Evolutionary conservation across 2,888 invertebrate genomes (phyloP).

Genomic region (Synanthedon tipuliformis): DNA sequence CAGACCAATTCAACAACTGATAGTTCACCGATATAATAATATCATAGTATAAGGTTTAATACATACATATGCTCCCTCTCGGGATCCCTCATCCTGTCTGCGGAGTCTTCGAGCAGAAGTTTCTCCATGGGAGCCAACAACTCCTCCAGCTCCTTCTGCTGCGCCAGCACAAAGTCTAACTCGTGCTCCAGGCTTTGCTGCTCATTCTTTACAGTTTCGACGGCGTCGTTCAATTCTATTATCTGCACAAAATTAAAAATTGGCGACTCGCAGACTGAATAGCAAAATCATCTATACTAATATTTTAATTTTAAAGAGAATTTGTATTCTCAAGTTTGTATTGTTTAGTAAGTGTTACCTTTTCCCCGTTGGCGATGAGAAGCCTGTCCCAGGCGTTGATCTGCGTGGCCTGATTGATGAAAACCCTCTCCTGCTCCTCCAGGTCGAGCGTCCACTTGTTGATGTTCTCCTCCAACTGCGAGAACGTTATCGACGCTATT

Average conservation of each 20-base stretch:
- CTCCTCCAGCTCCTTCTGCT: conserved; percentile 93
- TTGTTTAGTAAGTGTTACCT: conserved; percentile 69
- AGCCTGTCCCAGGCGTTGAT: conserved; percentile 96
- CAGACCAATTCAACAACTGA: too few relatives aligned
- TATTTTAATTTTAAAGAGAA: too few relatives aligned
- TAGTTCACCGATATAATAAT: background rate
- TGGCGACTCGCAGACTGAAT: too few relatives aligned
- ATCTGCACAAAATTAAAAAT: conserved; percentile 65
- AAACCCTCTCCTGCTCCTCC: conserved; percentile 92
- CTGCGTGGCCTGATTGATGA: conserved; percentile 93
- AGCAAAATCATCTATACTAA: too few relatives aligned
- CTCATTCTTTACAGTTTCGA: conserved; percentile 89
- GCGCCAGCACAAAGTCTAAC: conserved; percentile 90
- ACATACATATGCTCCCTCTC: conserved; percentile 89
- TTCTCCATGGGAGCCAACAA: conserved; percentile 87
- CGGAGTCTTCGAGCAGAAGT: conserved; percentile 74
- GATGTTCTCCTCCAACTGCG: conserved; percentile 89
- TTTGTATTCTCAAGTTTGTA: too few relatives aligned
- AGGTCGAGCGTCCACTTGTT: conserved; percentile 95
- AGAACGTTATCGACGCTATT: conserved; percentile 76
- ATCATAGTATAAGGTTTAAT: background rate
- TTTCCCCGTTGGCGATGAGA: conserved; percentile 91
- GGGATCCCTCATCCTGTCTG: conserved; percentile 76
- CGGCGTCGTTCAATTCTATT: conserved; percentile 84
- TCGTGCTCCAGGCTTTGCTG: conserved; percentile 93